Evolutionary conservation across 1,140 invertebrate species (phyloP).

Genomic region (Eueides isabella): DNA sequence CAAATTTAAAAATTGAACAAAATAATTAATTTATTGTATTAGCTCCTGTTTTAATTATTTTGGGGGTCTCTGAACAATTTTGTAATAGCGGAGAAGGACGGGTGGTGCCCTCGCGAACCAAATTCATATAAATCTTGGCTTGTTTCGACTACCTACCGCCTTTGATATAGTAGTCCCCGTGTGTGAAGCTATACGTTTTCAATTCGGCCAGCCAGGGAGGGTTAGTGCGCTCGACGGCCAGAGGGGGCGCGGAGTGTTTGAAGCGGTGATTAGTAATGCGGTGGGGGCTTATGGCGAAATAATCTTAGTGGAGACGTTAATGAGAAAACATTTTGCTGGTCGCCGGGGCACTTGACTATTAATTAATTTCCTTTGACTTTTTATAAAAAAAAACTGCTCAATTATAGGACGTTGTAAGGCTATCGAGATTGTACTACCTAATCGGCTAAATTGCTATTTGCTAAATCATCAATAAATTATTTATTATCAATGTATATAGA

Average conservation of each 20-base stretch:
- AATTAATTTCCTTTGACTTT: slow-evolving; percentile 64
- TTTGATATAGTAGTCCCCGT: slow-evolving; percentile 58
- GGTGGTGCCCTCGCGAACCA: slow-evolving; percentile 35
- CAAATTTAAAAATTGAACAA: background rate
- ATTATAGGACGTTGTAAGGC: slow-evolving; percentile 30
- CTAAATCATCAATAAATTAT: background rate
- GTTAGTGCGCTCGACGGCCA: slow-evolving; percentile 56
- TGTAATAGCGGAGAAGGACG: slow-evolving; percentile 35
- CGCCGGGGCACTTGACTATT: slow-evolving; percentile 56
- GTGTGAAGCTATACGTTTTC: slow-evolving; percentile 71
- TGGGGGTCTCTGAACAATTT: slow-evolving; percentile 31
- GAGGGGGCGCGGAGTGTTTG: slow-evolving; percentile 63
- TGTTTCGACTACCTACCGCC: slow-evolving; percentile 54
- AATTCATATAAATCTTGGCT: slow-evolving; percentile 57
- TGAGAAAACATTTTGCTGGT: slow-evolving; percentile 72
- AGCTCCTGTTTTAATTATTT: slow-evolving; percentile 41
- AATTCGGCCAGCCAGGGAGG: slow-evolving; percentile 61
- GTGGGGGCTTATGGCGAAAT: slow-evolving; percentile 72
- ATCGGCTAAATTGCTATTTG: slow-evolving; percentile 12
- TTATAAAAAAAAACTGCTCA: slow-evolving; percentile 33
- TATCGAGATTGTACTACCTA: slow-evolving; percentile 28
- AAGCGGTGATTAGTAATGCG: slow-evolving; percentile 74
- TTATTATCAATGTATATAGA: background rate
- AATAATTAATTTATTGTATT: slow-evolving; percentile 23
- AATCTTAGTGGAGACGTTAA: slow-evolving; percentile 73